Evolutionary conservation across 2,888 invertebrate genomes (phyloP).

Genomic region (Drosophila dives): DNA sequence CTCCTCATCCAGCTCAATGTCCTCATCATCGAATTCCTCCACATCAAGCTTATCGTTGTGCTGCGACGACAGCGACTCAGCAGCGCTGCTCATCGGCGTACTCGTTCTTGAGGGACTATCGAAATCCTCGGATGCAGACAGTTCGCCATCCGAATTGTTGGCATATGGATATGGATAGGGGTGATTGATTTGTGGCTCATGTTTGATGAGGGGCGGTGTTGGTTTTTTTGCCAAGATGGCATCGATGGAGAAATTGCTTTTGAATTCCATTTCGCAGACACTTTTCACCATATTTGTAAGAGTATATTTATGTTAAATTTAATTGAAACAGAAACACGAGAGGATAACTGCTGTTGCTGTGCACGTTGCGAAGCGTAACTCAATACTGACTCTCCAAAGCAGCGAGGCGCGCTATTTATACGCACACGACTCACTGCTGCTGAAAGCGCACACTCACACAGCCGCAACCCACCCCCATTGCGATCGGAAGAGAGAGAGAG

Average conservation of each 20-base stretch:
- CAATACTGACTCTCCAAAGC: constrained; percentile 75
- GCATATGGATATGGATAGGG: constrained; percentile 56
- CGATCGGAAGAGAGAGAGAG: constrained; percentile 1
- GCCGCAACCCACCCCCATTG: constrained; percentile 14
- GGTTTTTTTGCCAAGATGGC: constrained; percentile 89
- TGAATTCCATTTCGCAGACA: constrained; percentile 84
- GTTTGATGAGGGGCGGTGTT: constrained; percentile 43
- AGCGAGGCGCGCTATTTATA: constrained; percentile 78
- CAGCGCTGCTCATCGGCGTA: constrained; percentile 84
- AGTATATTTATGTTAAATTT: constrained; percentile 23
- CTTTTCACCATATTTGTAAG: constrained; percentile 81
- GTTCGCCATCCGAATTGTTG: constrained; percentile 79
- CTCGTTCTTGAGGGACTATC: constrained; percentile 82
- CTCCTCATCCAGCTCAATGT: constrained; percentile 70
- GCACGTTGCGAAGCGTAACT: constrained; percentile 60
- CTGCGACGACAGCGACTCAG: constrained; percentile 77
- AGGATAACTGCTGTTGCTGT: constrained; percentile 45
- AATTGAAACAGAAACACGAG: constrained; percentile 34
- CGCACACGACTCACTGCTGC: constrained; percentile 21
- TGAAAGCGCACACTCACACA: constrained; percentile 11
- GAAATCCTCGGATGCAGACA: constrained; percentile 81
- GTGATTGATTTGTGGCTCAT: constrained; percentile 36
- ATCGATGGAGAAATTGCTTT: constrained; percentile 93
- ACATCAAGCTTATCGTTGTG: constrained; percentile 57
- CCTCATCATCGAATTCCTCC: constrained; percentile 65